phyloP scores from a whole-genome alignment of 2,888 invertebrate species.

The Eristalis intricaria region DNA sequence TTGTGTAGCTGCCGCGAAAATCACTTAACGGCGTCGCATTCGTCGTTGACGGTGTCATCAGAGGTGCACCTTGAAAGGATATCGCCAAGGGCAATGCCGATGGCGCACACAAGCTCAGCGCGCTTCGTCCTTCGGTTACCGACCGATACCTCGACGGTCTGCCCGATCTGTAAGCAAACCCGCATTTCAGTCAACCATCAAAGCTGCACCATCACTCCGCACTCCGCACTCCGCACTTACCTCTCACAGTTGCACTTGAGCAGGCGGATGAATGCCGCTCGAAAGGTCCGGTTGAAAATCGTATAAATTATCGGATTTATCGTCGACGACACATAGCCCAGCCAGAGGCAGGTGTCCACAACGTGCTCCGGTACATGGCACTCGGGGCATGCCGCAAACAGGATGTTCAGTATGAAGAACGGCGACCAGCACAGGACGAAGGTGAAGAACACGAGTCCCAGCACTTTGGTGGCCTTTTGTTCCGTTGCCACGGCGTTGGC shows the following conservation, averaged over 20 bases:
- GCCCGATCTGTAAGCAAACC: conserved; percentile 83
- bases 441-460: conserved; percentile 95
- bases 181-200: background rate
- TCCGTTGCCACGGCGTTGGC: conserved; percentile 94
- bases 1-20: conserved; percentile 80
- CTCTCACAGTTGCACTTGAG: conserved; percentile 89
- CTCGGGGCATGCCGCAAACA: conserved; percentile 91
- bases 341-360: conserved; percentile 92
- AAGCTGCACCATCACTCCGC: too few relatives aligned
- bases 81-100: conserved; percentile 89
- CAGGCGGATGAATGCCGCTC: conserved; percentile 91
- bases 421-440: conserved; percentile 97
- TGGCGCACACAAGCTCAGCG: conserved; percentile 87
- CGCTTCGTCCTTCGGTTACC: conserved; percentile 87
- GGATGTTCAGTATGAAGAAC: conserved; percentile 93
- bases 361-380: conserved; percentile 87
- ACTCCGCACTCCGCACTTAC: conserved; percentile 83
- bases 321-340: conserved; percentile 95
- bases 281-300: conserved; percentile 94
- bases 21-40: conserved; percentile 80
- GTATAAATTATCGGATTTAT: conserved; percentile 98
- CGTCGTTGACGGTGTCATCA: conserved; percentile 79
- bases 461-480: conserved; percentile 94
- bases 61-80: conserved; percentile 86
- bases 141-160: conserved; percentile 87